Base-by-base conservation (phyloP, 2,113 vertebrate species). In the Sialia sialis region DNA sequence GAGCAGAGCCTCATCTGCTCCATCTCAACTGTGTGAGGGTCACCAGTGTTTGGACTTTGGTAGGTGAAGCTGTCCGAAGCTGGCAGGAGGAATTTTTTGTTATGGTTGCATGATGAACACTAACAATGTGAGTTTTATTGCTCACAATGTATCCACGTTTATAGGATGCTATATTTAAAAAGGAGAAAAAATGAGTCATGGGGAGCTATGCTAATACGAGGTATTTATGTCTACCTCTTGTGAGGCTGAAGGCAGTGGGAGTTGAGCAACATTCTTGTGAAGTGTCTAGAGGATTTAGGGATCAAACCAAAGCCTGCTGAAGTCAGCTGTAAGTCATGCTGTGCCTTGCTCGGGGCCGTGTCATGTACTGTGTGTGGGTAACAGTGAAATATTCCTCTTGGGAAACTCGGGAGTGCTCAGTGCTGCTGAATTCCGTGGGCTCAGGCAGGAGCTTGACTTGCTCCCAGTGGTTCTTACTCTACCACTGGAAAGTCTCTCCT, bases 151-250 rank as follows among this genome's bases (percentile, higher is more conserved):
- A 43, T 90, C 55, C 51, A 74, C 25, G 0, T 93, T 93, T 96
- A 90, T 90, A 54, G 63, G 88, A 39, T 94, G 68, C 92, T 96
- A 90, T 94, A 88, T 95, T 95, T 96, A 86, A 94, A 94, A 93
- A 62, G 63, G 72, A 95, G 63, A 89, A 95, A 96, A 93, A 94
- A 51, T 93, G 94, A 95, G 85, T 96, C 96, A 95, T 30, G 72
- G 46, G 59, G 75, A 92, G 43, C 90, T 92, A 76, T 90, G 96
- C 79, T 95, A 83, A 92, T 88, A 51, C 34, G 34, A 27, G 72
- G 81, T 93, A 81, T 93, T 96, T 92, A 77, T 75, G 87, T 78
- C 89, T 93, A 78, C 77, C 79, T 91, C 84, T 93, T 87, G 63
- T 36, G 83, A 90, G 85, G 92, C 94, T 74, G 72, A 90, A 95